Conservation (phyloP, 2,797 vertebrate genomes). For the Mareca strepera region DNA sequence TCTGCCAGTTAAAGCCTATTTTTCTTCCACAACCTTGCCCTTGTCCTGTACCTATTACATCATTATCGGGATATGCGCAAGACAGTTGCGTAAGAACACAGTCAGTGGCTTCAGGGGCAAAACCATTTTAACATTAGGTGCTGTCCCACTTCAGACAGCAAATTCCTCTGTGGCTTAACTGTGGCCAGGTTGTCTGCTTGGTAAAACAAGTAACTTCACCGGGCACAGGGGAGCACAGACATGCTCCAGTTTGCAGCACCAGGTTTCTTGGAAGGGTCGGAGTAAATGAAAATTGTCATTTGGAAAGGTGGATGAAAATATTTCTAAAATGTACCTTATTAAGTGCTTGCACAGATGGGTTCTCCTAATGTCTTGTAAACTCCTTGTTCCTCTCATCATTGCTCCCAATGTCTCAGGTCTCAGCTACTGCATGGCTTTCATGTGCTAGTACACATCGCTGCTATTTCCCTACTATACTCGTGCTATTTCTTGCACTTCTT, state of each 20-base stretch:
- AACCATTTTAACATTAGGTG: not conserved
- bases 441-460: not conserved
- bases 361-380: not conserved
- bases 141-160: accelerated
- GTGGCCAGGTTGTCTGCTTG: not conserved
- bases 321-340: not conserved
- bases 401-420: not conserved
- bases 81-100: not conserved
- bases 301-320: not conserved
- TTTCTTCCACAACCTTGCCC: not conserved
- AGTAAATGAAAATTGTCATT: not conserved
- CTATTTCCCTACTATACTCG: not conserved
- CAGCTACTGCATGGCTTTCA: not conserved
- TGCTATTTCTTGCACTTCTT: not conserved
- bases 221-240: not conserved
- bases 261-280: not conserved
- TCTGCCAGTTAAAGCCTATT: not conserved
- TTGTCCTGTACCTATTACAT: not conserved
- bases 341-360: not conserved
- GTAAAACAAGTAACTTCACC: not conserved
- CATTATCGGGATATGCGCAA: not conserved
- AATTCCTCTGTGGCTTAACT: not conserved
- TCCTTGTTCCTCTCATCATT: not conserved
- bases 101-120: not conserved
- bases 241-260: not conserved